phyloP scores from a whole-genome alignment of 2,888 invertebrate genomes.

The Archips xylosteana region DNA sequence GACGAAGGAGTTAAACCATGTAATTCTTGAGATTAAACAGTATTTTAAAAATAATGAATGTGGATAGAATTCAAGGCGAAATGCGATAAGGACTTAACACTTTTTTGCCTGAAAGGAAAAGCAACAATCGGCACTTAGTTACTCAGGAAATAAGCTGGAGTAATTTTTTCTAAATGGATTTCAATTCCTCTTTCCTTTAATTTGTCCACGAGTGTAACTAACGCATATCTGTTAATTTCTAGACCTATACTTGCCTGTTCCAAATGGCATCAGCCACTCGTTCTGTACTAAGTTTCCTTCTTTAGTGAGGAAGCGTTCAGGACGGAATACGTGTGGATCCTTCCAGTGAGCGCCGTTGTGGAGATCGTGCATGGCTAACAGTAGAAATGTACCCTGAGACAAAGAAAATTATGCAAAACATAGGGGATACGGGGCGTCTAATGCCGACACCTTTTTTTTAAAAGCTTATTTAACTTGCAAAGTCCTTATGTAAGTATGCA shows the following conservation, averaged over 20 bases:
- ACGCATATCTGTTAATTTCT: not conserved
- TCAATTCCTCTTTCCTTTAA: not conserved
- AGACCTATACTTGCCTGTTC: conserved; percentile 79
- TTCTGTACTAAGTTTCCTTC: conserved; percentile 81
- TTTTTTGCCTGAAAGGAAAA: not conserved
- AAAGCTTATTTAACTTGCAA: too few relatives aligned
- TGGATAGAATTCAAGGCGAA: too few relatives aligned
- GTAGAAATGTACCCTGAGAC: conserved; percentile 84
- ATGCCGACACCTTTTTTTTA: not conserved
- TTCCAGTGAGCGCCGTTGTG: conserved; percentile 87
- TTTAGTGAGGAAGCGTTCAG: conserved; percentile 87
- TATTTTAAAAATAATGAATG: too few relatives aligned
- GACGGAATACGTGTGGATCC: conserved; percentile 86
- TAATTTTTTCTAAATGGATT: not conserved
- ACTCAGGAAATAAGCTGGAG: not conserved
- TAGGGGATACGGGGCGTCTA: too few relatives aligned
- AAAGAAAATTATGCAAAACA: not conserved
- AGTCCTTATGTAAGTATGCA: too few relatives aligned
- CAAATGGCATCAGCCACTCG: conserved; percentile 75
- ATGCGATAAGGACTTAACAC: too few relatives aligned
- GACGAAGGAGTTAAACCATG: too few relatives aligned
- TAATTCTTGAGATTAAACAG: too few relatives aligned
- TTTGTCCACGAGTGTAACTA: not conserved
- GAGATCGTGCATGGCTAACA: conserved; percentile 86
- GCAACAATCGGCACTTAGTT: not conserved